Evolutionary conservation across 2,888 invertebrate genomes (phyloP).

Genomic region (Aromia moschata): DNA sequence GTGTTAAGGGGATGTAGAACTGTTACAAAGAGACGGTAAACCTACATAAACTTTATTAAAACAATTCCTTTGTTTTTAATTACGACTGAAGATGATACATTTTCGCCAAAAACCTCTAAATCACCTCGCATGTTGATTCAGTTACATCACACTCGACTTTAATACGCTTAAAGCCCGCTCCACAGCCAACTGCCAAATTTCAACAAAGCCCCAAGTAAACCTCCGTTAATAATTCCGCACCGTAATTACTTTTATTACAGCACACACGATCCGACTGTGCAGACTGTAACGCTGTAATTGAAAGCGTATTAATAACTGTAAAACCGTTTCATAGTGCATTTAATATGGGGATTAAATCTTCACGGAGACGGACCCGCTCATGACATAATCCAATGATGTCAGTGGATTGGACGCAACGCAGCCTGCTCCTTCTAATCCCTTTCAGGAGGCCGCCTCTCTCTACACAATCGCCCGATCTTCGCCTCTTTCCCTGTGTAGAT

Average conservation of each 20-base stretch:
- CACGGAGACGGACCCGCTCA: slow-evolving; percentile 49
- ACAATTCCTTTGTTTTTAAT: no score
- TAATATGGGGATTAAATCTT: slow-evolving; percentile 51
- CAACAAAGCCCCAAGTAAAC: neutral
- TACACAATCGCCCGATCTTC: no score
- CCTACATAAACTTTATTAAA: no score
- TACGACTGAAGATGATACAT: no score
- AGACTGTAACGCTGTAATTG: slow-evolving; percentile 41
- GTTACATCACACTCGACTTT: no score
- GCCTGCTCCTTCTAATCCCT: slow-evolving; percentile 43
- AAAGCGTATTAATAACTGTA: slow-evolving; percentile 42
- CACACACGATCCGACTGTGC: slow-evolving; percentile 22
- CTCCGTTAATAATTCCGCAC: slow-evolving; percentile 15
- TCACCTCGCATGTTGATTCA: no score
- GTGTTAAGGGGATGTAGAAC: no score
- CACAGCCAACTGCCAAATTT: neutral
- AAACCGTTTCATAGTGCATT: slow-evolving; percentile 45
- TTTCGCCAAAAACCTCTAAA: no score
- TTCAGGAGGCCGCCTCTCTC: slow-evolving; percentile 37
- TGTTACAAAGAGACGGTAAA: no score
- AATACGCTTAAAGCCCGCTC: no score
- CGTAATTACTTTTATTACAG: slow-evolving; percentile 27
- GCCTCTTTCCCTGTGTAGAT: no score
- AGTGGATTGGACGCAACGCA: slow-evolving; percentile 49
- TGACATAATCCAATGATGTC: slow-evolving; percentile 48